Conservation (phyloP, 2,113 vertebrate species). For the Xenopus laevis region DNA sequence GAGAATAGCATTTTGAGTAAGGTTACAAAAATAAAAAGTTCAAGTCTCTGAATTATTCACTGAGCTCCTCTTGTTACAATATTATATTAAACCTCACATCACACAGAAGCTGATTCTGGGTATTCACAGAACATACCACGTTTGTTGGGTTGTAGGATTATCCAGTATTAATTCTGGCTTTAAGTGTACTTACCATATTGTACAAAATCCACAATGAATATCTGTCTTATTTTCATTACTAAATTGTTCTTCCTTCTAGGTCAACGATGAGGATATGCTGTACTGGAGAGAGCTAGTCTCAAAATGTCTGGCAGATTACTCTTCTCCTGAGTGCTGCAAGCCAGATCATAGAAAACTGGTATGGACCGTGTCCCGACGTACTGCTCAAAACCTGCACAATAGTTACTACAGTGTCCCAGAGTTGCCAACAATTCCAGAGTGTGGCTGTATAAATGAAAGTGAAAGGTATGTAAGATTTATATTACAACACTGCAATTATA, state of each 20-base stretch:
- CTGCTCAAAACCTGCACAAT: constrained; percentile 87
- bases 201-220: too few species aligned
- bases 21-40: too few species aligned
- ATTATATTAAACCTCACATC: too few species aligned
- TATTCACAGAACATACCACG: too few species aligned
- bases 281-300: constrained; percentile 88
- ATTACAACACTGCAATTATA: too few species aligned
- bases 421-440: constrained; percentile 90
- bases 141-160: too few species aligned
- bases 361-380: constrained; percentile 93
- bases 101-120: too few species aligned
- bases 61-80: too few species aligned
- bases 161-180: too few species aligned
- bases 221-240: neutral
- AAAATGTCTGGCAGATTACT: constrained; percentile 86
- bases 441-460: constrained; percentile 73
- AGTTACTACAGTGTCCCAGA: constrained; percentile 86
- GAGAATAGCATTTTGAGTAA: neutral
- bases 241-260: constrained; percentile 62
- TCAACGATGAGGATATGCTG: constrained; percentile 78
- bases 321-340: constrained; percentile 90
- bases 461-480: constrained; percentile 69
- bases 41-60: too few species aligned
- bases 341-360: constrained; percentile 89
- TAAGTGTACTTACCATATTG: too few species aligned